phyloP scores from a whole-genome alignment of 2,888 invertebrate species.

The Leuctra nigra region DNA sequence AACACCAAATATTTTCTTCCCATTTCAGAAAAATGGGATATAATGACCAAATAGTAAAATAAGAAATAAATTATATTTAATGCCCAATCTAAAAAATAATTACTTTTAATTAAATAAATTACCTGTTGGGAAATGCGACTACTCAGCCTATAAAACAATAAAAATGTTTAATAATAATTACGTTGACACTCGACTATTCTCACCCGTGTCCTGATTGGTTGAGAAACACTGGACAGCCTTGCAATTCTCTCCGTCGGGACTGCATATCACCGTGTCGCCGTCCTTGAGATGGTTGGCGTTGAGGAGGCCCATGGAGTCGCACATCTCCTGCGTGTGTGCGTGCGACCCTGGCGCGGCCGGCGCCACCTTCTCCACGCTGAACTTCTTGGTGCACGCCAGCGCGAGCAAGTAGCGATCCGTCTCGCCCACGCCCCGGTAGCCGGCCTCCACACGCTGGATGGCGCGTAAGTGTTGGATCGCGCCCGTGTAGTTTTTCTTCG shows the following conservation, averaged over 20 bases:
- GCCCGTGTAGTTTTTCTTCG: conserved; percentile 54
- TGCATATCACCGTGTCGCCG: conserved; percentile 24
- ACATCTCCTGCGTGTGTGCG: conserved; percentile 21
- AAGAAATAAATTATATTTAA: no score
- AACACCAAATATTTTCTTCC: no score
- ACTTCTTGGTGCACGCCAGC: conserved; percentile 21
- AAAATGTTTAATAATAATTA: neutral
- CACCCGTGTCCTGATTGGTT: conserved; percentile 25
- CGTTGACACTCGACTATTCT: neutral
- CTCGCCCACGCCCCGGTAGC: conserved; percentile 42
- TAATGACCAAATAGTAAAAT: no score
- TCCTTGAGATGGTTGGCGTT: conserved; percentile 22
- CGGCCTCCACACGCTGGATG: conserved; percentile 48
- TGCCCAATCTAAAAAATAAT: no score
- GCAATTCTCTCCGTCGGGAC: conserved; percentile 26
- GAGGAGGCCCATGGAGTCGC: conserved; percentile 10
- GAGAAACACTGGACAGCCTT: conserved; percentile 27
- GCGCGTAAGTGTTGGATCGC: conserved; percentile 57
- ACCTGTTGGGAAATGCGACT: no score
- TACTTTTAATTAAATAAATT: no score
- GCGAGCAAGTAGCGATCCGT: conserved; percentile 43
- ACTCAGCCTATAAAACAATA: neutral
- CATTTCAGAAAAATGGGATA: no score
- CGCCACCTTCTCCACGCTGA: conserved; percentile 19
- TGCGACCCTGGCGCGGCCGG: neutral